phyloP scores from a whole-genome alignment of 2,797 vertebrate genomes.

The Diglossa cyanea region DNA sequence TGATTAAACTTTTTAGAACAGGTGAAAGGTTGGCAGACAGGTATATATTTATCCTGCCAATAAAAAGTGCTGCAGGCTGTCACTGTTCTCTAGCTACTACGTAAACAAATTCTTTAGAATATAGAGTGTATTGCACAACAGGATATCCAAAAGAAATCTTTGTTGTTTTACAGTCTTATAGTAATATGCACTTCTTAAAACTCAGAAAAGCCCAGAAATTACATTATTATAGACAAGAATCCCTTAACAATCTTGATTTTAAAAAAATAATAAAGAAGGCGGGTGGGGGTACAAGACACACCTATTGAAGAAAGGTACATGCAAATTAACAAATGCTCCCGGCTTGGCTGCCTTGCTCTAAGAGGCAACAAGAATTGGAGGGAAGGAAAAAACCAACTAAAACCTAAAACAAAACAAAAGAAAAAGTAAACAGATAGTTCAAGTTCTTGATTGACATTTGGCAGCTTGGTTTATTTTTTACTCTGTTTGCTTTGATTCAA shows the following conservation, averaged over 20 bases:
- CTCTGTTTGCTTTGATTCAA: neutral
- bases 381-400: neutral
- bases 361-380: neutral
- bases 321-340: neutral
- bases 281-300: rapidly evolving
- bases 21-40: neutral
- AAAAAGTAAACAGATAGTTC: neutral
- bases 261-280: neutral
- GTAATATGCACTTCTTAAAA: neutral
- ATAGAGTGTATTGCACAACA: neutral
- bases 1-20: neutral
- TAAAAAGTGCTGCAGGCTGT: neutral
- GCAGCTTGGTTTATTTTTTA: rapidly evolving
- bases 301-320: neutral
- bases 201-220: neutral
- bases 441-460: neutral
- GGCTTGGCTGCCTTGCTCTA: neutral
- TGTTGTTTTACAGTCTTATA: neutral
- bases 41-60: neutral
- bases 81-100: neutral
- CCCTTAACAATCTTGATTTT: neutral
- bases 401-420: neutral
- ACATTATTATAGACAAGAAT: neutral
- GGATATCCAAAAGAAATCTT: neutral
- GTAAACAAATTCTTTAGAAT: neutral